Base-by-base conservation (phyloP, 2,888 invertebrate species). In the Myopa testacea region DNA sequence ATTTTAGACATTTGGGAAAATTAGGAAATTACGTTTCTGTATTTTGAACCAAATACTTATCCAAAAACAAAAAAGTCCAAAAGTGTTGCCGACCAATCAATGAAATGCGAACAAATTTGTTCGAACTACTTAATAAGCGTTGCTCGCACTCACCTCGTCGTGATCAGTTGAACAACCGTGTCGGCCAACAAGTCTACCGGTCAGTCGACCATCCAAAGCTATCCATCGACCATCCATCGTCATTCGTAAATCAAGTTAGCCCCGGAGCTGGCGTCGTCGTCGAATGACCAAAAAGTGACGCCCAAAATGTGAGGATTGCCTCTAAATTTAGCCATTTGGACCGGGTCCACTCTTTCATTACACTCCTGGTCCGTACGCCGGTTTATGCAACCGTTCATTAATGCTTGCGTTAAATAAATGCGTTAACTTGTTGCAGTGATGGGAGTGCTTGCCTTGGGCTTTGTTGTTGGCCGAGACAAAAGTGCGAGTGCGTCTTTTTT, bases 201-300 rank as follows among this genome's bases (percentile, higher is more conserved):
- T 26, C 26, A 26, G 26, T 26, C 26, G 26, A 26, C 26, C 26
- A 26, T 26, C 26, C 26, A 26, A 26, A 26, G 26, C 26, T 26
- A 26, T 26, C 26, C 26, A 26, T 26, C 26, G 26, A 26, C 26
- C 26, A 10, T 45, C 45, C 45, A 45, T 45, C 45, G 10, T 45
- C 45, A 45, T 45, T 45, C 55, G 55, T 70, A 45, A 45, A 45
- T 70, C 14, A 70, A 58, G 52, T 70, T 16, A 70, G 37, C 52
- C 16, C 70, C 37, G 34, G 55, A 7, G 26, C 73, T 40, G 34
- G 1, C 12, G 45, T 50, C 37, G 8, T 67, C 52, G 34, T 40
- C 45, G 75, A n/a, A 45, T 68, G 58, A 37, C 75, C 69, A 75
- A 68, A 75, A 75, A 68, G 14, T 55, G 26, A 75, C 75, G 75